Conservation (phyloP, 1,140 invertebrate genomes). For the Zaprionus vittiger region DNA sequence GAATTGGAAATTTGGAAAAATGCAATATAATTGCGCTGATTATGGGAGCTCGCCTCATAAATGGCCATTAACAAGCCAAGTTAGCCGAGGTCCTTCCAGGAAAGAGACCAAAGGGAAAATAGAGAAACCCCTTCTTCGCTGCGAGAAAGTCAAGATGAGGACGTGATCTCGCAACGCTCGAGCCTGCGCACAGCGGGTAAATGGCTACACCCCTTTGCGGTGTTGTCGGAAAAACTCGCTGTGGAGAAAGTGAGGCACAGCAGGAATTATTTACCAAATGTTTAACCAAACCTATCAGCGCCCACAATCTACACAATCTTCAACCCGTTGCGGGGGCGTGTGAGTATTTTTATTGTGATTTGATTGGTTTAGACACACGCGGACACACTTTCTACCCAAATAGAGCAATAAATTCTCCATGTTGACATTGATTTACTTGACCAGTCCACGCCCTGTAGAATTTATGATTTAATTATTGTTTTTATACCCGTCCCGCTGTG, state of each 20-base stretch:
- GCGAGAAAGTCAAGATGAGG: slow-evolving; percentile 49
- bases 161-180: slow-evolving; percentile 23
- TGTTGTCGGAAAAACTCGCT: not conserved
- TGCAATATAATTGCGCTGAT: slow-evolving; percentile 83
- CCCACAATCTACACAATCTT: slow-evolving; percentile 29
- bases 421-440: slow-evolving; percentile 66
- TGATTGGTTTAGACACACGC: slow-evolving; percentile 44
- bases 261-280: slow-evolving; percentile 48
- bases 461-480: slow-evolving; percentile 83
- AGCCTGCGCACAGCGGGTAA: not conserved
- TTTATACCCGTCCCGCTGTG: slow-evolving; percentile 55
- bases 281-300: slow-evolving; percentile 33
- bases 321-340: slow-evolving; percentile 56
- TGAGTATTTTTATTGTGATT: slow-evolving; percentile 77
- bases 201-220: not conserved
- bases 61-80: slow-evolving; percentile 75
- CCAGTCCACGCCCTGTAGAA: slow-evolving; percentile 32
- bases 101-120: slow-evolving; percentile 32
- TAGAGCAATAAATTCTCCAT: slow-evolving; percentile 75
- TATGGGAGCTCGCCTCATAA: slow-evolving; percentile 62
- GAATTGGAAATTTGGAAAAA: slow-evolving; percentile 62
- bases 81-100: slow-evolving; percentile 54
- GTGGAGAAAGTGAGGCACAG: slow-evolving; percentile 9
- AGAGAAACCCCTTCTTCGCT: slow-evolving; percentile 21
- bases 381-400: slow-evolving; percentile 62